Percentiles rank a stretch among this genome's conserved stretches.
phyloP scores from a whole-genome alignment of 2,888 invertebrate genomes.

The Agriotes lineatus region DNA sequence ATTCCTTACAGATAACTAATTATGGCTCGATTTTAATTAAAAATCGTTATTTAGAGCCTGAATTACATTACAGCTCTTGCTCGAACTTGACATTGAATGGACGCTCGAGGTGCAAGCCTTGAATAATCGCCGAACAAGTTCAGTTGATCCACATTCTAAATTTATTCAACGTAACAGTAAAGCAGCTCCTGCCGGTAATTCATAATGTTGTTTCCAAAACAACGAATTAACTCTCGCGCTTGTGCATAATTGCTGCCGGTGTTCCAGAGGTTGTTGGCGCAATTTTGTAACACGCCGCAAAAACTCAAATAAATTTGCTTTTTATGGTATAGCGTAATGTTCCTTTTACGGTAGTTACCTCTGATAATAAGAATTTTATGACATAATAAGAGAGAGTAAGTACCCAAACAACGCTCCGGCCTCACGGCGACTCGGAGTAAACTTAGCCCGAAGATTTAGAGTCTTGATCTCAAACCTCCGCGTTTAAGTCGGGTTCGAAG shows the following conservation, averaged over 20 bases:
- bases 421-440: too few species aligned
- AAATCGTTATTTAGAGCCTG: too few species aligned
- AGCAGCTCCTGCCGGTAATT: background rate
- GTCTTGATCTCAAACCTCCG: too few species aligned
- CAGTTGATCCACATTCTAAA: background rate
- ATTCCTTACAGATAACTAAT: too few species aligned
- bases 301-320: constrained; percentile 19
- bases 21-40: too few species aligned
- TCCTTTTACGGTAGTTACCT: constrained; percentile 24
- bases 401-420: constrained; percentile 1
- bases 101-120: too few species aligned
- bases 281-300: constrained; percentile 12
- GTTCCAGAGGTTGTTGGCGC: constrained; percentile 16
- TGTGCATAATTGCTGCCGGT: constrained; percentile 1
- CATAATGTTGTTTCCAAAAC: constrained; percentile 1
- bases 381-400: constrained; percentile 18
- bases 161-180: constrained; percentile 1
- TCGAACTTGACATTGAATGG: too few species aligned
- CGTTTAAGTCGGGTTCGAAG: too few species aligned
- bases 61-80: too few species aligned
- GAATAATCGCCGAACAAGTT: background rate
- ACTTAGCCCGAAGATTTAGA: too few species aligned
- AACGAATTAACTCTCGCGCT: background rate
- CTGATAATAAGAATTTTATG: constrained; percentile 24
- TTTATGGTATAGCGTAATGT: constrained; percentile 15